Evolutionary conservation across 2,797 vertebrate species (phyloP), one percentile per base, ranked within the genome.

Genomic region (Falco biarmicus): DNA sequence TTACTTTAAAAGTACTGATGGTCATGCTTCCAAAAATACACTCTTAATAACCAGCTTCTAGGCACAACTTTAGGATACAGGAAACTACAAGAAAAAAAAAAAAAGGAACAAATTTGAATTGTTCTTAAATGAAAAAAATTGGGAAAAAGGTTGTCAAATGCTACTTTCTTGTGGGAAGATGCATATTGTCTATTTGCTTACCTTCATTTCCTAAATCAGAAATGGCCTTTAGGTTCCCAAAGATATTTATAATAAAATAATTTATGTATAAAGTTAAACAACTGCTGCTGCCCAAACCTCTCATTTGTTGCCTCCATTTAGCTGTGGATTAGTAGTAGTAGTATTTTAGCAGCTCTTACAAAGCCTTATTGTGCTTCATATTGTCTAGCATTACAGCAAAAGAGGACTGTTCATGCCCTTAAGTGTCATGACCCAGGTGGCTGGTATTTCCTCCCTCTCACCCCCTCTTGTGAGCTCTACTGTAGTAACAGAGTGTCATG

Each of bases 1-100:
- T 92, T 71, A 80, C 66, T 87, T 90, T 56, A 74, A 78, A 93
- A 87, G 15, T 87, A 93, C 21, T 56, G 79, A 90, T 51, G 28
- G 48, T 32, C 45, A 20, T 57, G 32, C 34, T 93, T 94, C 64
- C 61, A 89, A 93, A 95, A 96, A 89, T 65, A 66, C 13, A 18
- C 11, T 34, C 50, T 57, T 80, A 84, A 86, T 86, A 95, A 90
- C 31, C 45, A 87, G 39, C 22, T 89, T 89, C 61, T 90, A 93
- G 57, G 64, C 34, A 74, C 31, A 71, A 68, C 84, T 92, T 82
- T 82, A 90, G 41, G 60, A 74, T 79, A 82, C 7, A 65, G 65
- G 54, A 89, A 90, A 74, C 18, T 16, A 61, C 79, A 87, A 71
- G n/a, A 24, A 31, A 50, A 50, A n/a, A n/a, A n/a, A n/a, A 59